Evolutionary conservation across 2,888 invertebrate species (phyloP).

Genomic region (Heliconius erato): DNA sequence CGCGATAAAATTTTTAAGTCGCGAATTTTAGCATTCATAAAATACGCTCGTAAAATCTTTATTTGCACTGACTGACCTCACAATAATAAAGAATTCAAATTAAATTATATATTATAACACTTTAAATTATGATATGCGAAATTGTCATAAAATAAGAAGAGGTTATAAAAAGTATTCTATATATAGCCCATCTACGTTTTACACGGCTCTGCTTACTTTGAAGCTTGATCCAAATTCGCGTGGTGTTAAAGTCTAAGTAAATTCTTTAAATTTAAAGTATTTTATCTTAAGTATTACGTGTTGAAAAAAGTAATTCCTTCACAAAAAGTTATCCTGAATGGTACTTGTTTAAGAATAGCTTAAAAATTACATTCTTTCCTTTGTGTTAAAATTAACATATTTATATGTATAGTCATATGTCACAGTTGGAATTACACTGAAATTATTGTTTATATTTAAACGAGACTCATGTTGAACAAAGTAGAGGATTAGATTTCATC

Average conservation of each 20-base stretch:
- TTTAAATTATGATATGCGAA: conserved; percentile 9
- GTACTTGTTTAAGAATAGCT: no score
- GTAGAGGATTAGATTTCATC: neutral
- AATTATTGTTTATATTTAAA: neutral
- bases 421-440: conserved; percentile 13
- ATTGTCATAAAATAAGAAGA: conserved; percentile 3
- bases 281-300: neutral
- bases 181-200: conserved; percentile 3
- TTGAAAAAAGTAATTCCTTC: neutral
- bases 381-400: neutral
- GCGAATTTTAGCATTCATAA: conserved; percentile 17
- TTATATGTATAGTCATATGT: neutral
- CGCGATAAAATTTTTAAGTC: neutral
- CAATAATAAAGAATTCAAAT: conserved; percentile 24
- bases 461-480: conserved; percentile 4
- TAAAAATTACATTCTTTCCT: neutral
- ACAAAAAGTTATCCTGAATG: neutral
- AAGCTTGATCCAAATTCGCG: neutral
- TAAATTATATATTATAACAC: conserved; percentile 14
- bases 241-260: neutral
- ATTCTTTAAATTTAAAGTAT: no score
- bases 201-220: neutral
- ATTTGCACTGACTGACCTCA: conserved; percentile 14
- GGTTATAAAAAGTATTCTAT: neutral
- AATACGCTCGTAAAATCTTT: conserved; percentile 12